Evolutionary conservation across 1,140 invertebrate species (phyloP).

Genomic region (Neuroterus valhalla): DNA sequence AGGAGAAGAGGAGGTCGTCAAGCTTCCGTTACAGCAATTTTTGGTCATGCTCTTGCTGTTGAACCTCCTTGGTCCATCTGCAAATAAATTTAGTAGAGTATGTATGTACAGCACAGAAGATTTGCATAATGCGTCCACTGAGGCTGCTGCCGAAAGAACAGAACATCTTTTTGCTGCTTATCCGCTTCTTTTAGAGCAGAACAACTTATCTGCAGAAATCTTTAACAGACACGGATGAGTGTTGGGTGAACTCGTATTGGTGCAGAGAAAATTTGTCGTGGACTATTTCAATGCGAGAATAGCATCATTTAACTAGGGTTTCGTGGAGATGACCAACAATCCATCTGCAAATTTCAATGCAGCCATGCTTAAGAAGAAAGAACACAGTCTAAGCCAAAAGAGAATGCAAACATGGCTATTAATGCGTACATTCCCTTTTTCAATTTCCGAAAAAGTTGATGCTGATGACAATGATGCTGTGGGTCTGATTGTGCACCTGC

Average conservation of each 20-base stretch:
- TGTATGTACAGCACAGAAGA: slow-evolving; percentile 33
- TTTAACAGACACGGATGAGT: slow-evolving; percentile 35
- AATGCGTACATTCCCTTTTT: slow-evolving; percentile 44
- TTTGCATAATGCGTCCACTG: slow-evolving; percentile 15
- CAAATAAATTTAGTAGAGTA: slow-evolving; percentile 39
- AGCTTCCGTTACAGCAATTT: slow-evolving; percentile 35
- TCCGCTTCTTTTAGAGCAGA: slow-evolving; percentile 16
- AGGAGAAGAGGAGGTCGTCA: slow-evolving; percentile 19
- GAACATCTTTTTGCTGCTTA: slow-evolving; percentile 10
- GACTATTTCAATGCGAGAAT: slow-evolving; percentile 42
- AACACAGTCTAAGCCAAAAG: slow-evolving; percentile 46
- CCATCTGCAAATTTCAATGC: slow-evolving; percentile 51
- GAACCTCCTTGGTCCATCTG: slow-evolving; percentile 21
- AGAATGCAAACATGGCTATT: slow-evolving; percentile 52
- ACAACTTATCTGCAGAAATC: slow-evolving; percentile 35
- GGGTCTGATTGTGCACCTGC: neutral
- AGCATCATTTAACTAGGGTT: slow-evolving; percentile 46
- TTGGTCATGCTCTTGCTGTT: neutral
- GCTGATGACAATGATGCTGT: neutral
- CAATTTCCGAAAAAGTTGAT: slow-evolving; percentile 32
- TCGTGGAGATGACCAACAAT: slow-evolving; percentile 47
- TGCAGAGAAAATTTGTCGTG: slow-evolving; percentile 30
- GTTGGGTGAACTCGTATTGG: slow-evolving; percentile 3
- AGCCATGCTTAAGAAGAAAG: slow-evolving; percentile 39
- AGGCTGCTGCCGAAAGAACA: neutral